Evolutionary conservation across 2,797 vertebrate genomes (phyloP).

Genomic region (Mycteria americana): DNA sequence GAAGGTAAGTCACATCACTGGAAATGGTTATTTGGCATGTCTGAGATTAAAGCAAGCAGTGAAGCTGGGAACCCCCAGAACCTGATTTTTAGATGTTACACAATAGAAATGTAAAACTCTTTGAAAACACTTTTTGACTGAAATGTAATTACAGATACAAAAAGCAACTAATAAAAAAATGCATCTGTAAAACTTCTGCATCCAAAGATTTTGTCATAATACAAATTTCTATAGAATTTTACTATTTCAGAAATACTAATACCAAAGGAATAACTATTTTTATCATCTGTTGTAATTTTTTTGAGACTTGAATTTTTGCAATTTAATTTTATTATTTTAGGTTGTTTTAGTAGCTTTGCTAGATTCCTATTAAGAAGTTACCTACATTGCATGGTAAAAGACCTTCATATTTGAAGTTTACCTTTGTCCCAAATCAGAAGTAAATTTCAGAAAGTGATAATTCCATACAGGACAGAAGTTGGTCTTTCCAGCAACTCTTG

Average conservation of each 20-base stretch:
- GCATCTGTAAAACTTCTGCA: neutral
- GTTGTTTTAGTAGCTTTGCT: neutral
- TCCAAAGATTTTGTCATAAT: neutral
- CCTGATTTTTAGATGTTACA: neutral
- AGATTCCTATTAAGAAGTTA: neutral
- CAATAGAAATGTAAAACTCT: neutral
- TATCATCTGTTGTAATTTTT: neutral
- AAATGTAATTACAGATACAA: neutral
- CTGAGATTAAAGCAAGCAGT: neutral
- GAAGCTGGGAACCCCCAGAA: neutral
- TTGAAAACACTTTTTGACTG: neutral
- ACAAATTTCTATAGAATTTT: neutral
- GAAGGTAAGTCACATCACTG: neutral
- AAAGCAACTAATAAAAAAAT: neutral
- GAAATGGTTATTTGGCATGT: neutral
- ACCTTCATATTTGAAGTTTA: neutral
- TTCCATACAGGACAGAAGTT: neutral
- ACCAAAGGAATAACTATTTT: neutral
- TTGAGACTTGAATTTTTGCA: neutral
- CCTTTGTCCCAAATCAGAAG: neutral
- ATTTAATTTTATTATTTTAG: neutral
- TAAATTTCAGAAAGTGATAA: neutral
- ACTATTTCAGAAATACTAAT: neutral
- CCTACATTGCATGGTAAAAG: neutral
- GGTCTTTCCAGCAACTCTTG: neutral